Evolutionary conservation across 2,888 invertebrate species (phyloP), one percentile per base, ranked within the genome.

Genomic region (Harpalus rubripes): DNA sequence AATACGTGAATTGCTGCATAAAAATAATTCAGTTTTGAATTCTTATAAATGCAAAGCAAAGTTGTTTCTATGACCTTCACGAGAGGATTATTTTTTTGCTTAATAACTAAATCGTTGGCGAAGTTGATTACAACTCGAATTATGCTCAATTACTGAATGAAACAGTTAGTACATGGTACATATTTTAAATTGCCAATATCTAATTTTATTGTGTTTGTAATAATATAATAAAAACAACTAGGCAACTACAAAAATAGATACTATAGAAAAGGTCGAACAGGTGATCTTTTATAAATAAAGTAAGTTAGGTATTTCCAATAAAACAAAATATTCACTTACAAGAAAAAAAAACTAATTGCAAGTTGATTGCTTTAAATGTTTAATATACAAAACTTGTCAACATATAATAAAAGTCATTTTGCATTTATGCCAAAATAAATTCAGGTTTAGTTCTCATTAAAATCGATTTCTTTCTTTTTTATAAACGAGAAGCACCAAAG

Each of bases 231-330:
- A 63, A 81, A 81, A 65, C 58, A 59, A 81, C n/a, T 65, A 15
- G 18, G 22, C 65, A 80, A 18, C 26, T 65, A 18, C 65, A 81
- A 65, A 81, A 81, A 81, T 81, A 81, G 81, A 63, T 22, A 41
- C 18, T 7, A 61, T 65, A 65, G 44, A 18, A 65, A 81, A 81
- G 81, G 81, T 81, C 81, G 81, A 63, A 18, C 63, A 81, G 81
- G 65, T 16, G 65, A 65, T 41, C 63, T 44, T 81, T 63, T 81
- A 65, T 18, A 65, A 81, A 65, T 56, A 81, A 56, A 26, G 10
- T 16, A 72, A 81, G 32, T 59, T 26, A 72, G 32, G 22, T 81
- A 26, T 22, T 8, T n/a, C 63, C 7, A 52, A 16, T 22, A 72
- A 68, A 58, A 8, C 81, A 81, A 61, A 81, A 81, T 44, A 68